These are phyloP conservation scores for Harpagoxenus sublaevis DNA, from an alignment of 2,888 invertebrate genomes.

Conservation along the genomic window DNA sequence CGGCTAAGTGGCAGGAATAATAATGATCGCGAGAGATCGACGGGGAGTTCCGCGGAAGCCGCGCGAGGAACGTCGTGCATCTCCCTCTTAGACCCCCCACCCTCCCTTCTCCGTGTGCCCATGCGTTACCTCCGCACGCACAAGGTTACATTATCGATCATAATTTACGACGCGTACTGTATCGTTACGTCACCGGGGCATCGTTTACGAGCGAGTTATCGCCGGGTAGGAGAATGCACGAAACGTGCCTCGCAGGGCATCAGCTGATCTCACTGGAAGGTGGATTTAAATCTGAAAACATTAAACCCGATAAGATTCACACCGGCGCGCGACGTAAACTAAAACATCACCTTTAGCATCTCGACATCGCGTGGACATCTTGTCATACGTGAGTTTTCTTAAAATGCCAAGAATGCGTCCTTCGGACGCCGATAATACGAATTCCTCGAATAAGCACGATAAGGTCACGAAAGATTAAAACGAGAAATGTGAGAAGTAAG, in stretches of 20 bases:
- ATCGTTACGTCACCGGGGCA: constrained; percentile 78
- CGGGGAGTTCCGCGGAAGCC: constrained; percentile 59
- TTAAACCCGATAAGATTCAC: neutral
- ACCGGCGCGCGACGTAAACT: neutral
- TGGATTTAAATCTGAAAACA: constrained; percentile 23
- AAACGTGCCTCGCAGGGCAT: constrained; percentile 52
- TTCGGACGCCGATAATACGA: neutral
- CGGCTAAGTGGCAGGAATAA: constrained; percentile 51
- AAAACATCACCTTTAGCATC: neutral
- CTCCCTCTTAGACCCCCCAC: neutral
- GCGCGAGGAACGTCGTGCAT: constrained; percentile 40
- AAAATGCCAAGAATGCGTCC: neutral
- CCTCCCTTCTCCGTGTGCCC: constrained; percentile 28
- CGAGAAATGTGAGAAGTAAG: neutral
- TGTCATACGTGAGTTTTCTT: neutral
- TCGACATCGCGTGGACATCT: neutral
- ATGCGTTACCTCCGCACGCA: constrained; percentile 62
- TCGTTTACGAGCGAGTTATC: constrained; percentile 65
- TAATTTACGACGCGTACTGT: constrained; percentile 81
- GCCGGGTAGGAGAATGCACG: constrained; percentile 50
- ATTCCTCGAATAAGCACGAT: neutral
- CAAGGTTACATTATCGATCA: constrained; percentile 84
- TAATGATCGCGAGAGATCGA: constrained; percentile 55
- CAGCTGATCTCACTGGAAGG: constrained; percentile 66
- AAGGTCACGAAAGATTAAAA: neutral